phyloP scores from a whole-genome alignment of 2,888 invertebrate genomes.

The Drosophila ochracea region DNA sequence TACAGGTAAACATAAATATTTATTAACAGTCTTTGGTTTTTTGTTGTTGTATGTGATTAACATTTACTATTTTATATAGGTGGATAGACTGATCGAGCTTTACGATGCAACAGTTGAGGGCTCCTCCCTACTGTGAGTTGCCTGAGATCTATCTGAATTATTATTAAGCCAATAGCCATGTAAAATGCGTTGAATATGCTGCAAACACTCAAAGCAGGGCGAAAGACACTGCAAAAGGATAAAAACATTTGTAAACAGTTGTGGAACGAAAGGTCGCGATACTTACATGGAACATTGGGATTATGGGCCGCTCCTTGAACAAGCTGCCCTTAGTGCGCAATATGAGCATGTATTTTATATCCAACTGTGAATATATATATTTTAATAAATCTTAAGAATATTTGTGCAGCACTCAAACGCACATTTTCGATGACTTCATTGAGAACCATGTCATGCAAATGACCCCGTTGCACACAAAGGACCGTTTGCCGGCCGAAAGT shows the following conservation, averaged over 20 bases:
- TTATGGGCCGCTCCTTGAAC: slow-evolving; percentile 81
- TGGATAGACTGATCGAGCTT: slow-evolving; percentile 53
- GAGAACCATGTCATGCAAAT: slow-evolving; percentile 84
- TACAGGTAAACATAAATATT: slow-evolving; percentile 43
- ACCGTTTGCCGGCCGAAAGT: slow-evolving; percentile 76
- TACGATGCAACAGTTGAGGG: slow-evolving; percentile 42
- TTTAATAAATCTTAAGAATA: slow-evolving; percentile 6
- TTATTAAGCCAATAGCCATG: slow-evolving; percentile 60
- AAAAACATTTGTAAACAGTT: background rate
- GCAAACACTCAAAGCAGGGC: slow-evolving; percentile 84
- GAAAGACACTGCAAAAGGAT: slow-evolving; percentile 75
- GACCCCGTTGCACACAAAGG: slow-evolving; percentile 81
- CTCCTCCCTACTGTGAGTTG: slow-evolving; percentile 30
- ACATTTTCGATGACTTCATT: slow-evolving; percentile 86
- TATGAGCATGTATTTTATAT: slow-evolving; percentile 84
- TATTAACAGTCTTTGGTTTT: slow-evolving; percentile 27
- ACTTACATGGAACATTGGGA: slow-evolving; percentile 84
- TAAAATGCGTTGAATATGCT: slow-evolving; percentile 79
- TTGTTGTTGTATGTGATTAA: slow-evolving; percentile 10
- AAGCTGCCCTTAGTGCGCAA: slow-evolving; percentile 83
- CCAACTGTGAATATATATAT: slow-evolving; percentile 75
- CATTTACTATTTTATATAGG: slow-evolving; percentile 44
- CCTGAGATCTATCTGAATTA: slow-evolving; percentile 20
- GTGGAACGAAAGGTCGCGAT: background rate
- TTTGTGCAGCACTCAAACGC: slow-evolving; percentile 29